Base-by-base conservation (phyloP, 1,140 invertebrate genomes). In the Drosophila repletoides region DNA sequence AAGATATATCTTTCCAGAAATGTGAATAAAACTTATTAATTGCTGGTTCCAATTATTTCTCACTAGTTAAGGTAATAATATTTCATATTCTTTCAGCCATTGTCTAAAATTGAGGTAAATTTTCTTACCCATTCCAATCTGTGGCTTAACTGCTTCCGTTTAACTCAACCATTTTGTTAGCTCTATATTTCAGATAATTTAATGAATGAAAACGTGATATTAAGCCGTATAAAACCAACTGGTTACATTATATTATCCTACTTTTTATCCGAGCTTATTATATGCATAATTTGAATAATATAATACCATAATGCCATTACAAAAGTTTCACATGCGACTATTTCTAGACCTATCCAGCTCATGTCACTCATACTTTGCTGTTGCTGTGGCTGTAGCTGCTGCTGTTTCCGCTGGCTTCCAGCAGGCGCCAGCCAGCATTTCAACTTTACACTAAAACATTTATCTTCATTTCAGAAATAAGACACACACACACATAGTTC, bases 391-490 rank as follows among this genome's bases (percentile, higher is more conserved):
- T 34, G 31, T 26, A 14, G n/a, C n/a, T n/a, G n/a, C n/a, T n/a
- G n/a, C n/a, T 24, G 15, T 29, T 38, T 52, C 29, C 22, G 24
- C 36, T 19, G 22, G 19, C 26, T 12, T 12, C 40, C 22, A 28
- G 28, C 41, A 22, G 28, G n/a, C 26, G 28, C 29, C 60, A 15
- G 28, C 29, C 60, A 15, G 46, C 53, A 38, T 60, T 83, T 65
- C 58, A 83, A 69, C 72, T 81, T 83, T 64, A 61, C 63, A 81
- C 65, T 76, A 45, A 63, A 83, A 66, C 77, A 81, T 83, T 83
- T 72, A 83, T 83, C 77, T 72, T 76, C 63, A 72, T 83, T 83
- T 68, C 58, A 55, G 9, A 19, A 40, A 10, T 15, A n/a, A 59
- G 19, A 41, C 10, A 40, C 24, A 28, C 22, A 40, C 41, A 60